A percentile compares a stretch with the other conserved stretches of the same genome.
Conservation (phyloP, 2,888 invertebrate species). For the Melipona beecheii region DNA sequence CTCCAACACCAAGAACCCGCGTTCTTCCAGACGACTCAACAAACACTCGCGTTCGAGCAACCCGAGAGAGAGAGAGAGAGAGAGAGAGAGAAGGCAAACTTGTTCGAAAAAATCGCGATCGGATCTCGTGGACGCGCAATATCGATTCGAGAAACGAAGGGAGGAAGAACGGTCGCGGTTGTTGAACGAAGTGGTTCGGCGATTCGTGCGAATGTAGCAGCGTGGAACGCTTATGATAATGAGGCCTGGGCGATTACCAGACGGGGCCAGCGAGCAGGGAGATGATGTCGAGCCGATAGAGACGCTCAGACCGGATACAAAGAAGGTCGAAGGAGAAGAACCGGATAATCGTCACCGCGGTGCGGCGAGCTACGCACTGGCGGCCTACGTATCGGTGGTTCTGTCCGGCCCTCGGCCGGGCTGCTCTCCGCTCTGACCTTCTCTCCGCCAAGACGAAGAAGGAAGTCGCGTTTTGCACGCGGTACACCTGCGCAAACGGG, state of each 20-base stretch:
- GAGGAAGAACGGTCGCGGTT: slow-evolving; percentile 2
- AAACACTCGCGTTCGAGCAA: no score
- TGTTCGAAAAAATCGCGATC: no score
- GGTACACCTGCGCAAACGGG: slow-evolving; percentile 72
- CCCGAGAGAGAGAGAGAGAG: no score
- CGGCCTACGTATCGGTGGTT: slow-evolving; percentile 39
- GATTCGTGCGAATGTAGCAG: slow-evolving; percentile 69
- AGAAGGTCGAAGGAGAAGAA: slow-evolving; percentile 69
- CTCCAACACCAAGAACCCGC: no score
- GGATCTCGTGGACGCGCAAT: no score
- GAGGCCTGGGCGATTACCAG: slow-evolving; percentile 68
- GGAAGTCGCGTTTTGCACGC: slow-evolving; percentile 71
- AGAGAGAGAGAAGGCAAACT: no score
- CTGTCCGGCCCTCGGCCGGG: slow-evolving; percentile 40
- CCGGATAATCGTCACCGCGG: slow-evolving; percentile 68
- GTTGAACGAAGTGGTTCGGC: slow-evolving; percentile 44
- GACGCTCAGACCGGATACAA: slow-evolving; percentile 72
- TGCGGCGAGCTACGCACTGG: slow-evolving; percentile 35
- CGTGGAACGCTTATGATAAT: slow-evolving; percentile 73
- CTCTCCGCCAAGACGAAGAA: slow-evolving; percentile 49
- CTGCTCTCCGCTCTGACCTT: slow-evolving; percentile 10
- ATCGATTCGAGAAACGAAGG: no score
- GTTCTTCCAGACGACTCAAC: no score
- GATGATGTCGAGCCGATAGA: slow-evolving; percentile 71
- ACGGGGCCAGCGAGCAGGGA: slow-evolving; percentile 66